Base-by-base conservation (phyloP, 2,797 vertebrate genomes). In the Masticophis lateralis region DNA sequence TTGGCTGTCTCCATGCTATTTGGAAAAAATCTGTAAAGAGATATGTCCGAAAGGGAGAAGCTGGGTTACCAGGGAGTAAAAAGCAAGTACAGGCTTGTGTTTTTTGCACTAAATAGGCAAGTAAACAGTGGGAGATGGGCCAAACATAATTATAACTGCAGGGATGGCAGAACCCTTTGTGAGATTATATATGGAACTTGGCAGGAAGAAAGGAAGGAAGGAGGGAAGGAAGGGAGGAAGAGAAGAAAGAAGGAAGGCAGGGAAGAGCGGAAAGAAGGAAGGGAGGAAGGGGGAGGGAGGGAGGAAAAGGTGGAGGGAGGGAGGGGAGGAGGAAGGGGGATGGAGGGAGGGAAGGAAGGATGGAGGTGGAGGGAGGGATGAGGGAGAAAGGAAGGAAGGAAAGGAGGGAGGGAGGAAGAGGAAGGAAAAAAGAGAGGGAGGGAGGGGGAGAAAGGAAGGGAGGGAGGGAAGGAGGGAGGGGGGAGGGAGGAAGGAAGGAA, bases 1-100 rank as follows among this genome's bases (percentile, higher is more conserved):
- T 95, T 92, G 55, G 22, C 90, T 94, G 90, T 91, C 74, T 20
- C 43, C 22, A 63, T 88, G 16, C 11, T 47, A 91, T 92, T 95
- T 37, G 60, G 47, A 90, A 88, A 86, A 94, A 8, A 69, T 93
- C 10, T 51, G 60, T 61, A 59, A 92, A 4, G 90, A 0, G 18
- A 0, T 5, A 2, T 22, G 63, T 90, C 93, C 92, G 87, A 27
- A 88, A 59, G 88, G 14, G 94, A 32, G 86, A 93, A 92, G 93
- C 93, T 91, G 94, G 32, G n/a, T 94, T 93, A 66, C 74, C 88
- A 92, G 95, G 0, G 0, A 32, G 14, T 11, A 9, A 94, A 88
- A 56, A 89, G 1, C 87, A 92, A 93, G 94, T 11, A 92, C 92
- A 93, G 32, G 63, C 90, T 93, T 92, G 32, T 56, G 51, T 5